Conservation (phyloP, 2,113 vertebrate genomes). For the Ia io region DNA sequence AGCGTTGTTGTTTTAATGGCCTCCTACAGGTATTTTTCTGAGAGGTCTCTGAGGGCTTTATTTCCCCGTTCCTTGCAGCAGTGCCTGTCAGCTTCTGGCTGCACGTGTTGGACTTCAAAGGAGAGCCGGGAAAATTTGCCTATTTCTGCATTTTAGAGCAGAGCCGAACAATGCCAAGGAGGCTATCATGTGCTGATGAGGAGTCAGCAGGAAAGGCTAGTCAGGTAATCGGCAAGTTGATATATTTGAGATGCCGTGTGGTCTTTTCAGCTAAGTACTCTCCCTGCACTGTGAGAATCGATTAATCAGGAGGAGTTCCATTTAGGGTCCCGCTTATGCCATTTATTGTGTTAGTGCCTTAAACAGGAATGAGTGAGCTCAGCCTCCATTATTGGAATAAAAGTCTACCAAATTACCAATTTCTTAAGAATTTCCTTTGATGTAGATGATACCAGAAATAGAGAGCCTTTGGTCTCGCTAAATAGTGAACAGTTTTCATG, state of each 20-base stretch:
- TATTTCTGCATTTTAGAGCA: slow-evolving; percentile 40
- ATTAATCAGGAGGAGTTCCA: neutral
- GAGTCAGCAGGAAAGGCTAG: neutral
- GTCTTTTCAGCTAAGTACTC: neutral
- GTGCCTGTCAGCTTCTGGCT: neutral
- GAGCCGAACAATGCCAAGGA: slow-evolving; percentile 24
- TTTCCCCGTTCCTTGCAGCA: neutral
- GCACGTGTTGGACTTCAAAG: slow-evolving; percentile 42
- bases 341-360: neutral
- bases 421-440: slow-evolving; percentile 5
- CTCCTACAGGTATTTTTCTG: slow-evolving; percentile 39
- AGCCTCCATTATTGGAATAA: neutral
- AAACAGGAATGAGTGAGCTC: neutral
- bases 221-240: slow-evolving; percentile 14
- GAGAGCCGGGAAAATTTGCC: neutral
- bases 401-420: neutral
- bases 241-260: neutral
- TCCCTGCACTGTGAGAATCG: neutral
- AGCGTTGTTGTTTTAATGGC: slow-evolving; percentile 35
- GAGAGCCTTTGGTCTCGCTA: neutral
- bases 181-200: neutral
- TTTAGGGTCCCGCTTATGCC: neutral
- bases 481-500: slow-evolving; percentile 6
- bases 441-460: neutral
- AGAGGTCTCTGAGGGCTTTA: neutral